phyloP scores from a whole-genome alignment of 2,797 vertebrate species.

The Schizopygopsis malacanthus region DNA sequence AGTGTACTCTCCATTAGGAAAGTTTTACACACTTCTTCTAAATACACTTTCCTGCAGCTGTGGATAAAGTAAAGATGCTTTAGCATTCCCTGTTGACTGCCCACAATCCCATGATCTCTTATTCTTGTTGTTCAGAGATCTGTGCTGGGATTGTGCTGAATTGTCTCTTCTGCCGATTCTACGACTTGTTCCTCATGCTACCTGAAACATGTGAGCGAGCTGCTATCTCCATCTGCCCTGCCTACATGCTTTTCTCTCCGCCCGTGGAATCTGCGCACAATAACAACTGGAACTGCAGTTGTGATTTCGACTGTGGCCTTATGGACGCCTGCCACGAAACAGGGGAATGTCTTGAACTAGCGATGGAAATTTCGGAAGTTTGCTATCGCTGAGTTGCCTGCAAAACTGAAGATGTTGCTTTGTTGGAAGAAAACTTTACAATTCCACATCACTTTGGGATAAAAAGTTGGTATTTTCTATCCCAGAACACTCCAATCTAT shows the following conservation, averaged over 20 bases:
- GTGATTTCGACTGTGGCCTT: conserved; percentile 87
- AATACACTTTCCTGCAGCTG: conserved; percentile 22
- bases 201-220: conserved; percentile 82
- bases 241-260: conserved; percentile 79
- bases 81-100: conserved; percentile 43
- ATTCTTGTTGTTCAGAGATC: conserved; percentile 79
- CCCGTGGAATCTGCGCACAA: conserved; percentile 69
- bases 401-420: not conserved
- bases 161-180: conserved; percentile 95
- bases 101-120: not conserved
- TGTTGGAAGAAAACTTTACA: conserved; percentile 9
- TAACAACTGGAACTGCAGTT: conserved; percentile 79
- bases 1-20: conserved; percentile 42
- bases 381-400: conserved; percentile 83
- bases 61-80: conserved; percentile 37
- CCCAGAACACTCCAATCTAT: not conserved
- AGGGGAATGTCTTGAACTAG: conserved; percentile 90
- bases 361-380: conserved; percentile 95
- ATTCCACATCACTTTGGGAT: not conserved
- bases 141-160: conserved; percentile 90
- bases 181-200: conserved; percentile 88
- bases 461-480: not conserved
- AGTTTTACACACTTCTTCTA: conserved; percentile 16
- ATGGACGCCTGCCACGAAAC: conserved; percentile 87
- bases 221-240: conserved; percentile 82